Base-by-base conservation (phyloP, 2,888 invertebrate species). In the Latheticus oryzae region DNA sequence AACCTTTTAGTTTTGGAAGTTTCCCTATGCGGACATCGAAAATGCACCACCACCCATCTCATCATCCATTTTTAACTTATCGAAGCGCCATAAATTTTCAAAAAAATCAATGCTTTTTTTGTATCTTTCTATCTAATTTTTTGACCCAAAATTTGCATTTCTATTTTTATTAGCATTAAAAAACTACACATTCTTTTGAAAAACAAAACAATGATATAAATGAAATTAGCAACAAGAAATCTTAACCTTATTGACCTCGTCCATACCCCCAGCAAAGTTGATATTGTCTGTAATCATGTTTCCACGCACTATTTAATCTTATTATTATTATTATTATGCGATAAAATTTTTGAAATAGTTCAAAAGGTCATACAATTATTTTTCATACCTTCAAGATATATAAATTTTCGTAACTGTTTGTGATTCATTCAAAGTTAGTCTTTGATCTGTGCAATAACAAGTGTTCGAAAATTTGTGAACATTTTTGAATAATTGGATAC, bases 321-420 rank as follows among this genome's bases (percentile, higher is more conserved):
- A n/a, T 47, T 19, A 17, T 17, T n/a, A 13, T 7, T 5, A 9
- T 7, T 32, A 13, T 35, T 50, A 19, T 32, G 3, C 17, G 50
- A 50, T 50, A 37, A 50, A 1, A 12, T 50, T 50, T 37, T 50
- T 38, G 50, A 50, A 50, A 50, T 21, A 9, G 35, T 5, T 50
- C 33, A 47, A 12, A 21, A 23, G 35, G 16, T 33, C 47, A 15
- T 9, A 24, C 9, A 8, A 23, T 9, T 47, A 5, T 35, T 17
- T n/a, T n/a, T n/a, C n/a, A n/a, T n/a, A n/a, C n/a, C n/a, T n/a
- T n/a, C n/a, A n/a, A 21, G 21, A 21, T 5, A 21, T n/a, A n/a
- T 26, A n/a, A 26, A n/a, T 26, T 7, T n/a, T n/a, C 26, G 4
- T 26, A 26, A 9, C 8, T 9, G 8, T 7, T 26, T 9, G 3